Evolutionary conservation across 2,113 vertebrate genomes (phyloP), one percentile per base, ranked within the genome.

Genomic region (Catharus bicknelli): DNA sequence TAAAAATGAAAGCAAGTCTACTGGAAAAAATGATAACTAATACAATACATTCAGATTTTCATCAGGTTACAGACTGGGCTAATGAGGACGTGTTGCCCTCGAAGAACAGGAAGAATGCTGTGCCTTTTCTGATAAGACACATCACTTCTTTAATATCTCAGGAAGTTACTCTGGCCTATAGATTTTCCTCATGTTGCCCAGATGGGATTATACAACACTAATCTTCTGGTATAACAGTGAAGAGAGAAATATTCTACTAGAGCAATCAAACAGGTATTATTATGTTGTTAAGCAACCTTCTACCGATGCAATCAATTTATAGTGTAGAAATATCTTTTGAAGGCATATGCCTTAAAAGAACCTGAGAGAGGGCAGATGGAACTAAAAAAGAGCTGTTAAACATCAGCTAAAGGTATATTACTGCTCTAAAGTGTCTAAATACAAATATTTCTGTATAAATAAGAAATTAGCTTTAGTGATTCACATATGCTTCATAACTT

Each of bases 361-460:
- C 27, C 29, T 36, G 19, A 38, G 4, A 61, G 22, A 80, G 50
- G 21, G 7, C 13, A 20, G 16, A 72, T 83, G 40, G 27, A n/a
- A 47, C n/a, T 58, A 76, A 83, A 91, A 63, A 61, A 15, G 26
- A 72, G 27, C 29, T 78, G 30, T 27, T 72, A 74, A 70, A 57
- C 36, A 34, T 23, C 38, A 34, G 11, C 11, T 82, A 40, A 45
- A 86, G 18, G 34, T 43, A 27, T 40, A 73, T 16, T 13, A 62
- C 54, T 62, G 34, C 14, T 81, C 34, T 67, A 27, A 36, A 51
- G 13, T 54, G 83, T 84, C 85, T 58, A 83, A 91, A 92, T 74
- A 88, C 76, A 90, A 86, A 83, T 91, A 81, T 64, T 90, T 69
- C 26, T 91, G n/a, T 73, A 14, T 83, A 92, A 94, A 95, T 68